These are phyloP conservation scores for Philopotamus ludificatus DNA, from an alignment of 1,140 invertebrate genomes.

Conservation along the genomic window DNA sequence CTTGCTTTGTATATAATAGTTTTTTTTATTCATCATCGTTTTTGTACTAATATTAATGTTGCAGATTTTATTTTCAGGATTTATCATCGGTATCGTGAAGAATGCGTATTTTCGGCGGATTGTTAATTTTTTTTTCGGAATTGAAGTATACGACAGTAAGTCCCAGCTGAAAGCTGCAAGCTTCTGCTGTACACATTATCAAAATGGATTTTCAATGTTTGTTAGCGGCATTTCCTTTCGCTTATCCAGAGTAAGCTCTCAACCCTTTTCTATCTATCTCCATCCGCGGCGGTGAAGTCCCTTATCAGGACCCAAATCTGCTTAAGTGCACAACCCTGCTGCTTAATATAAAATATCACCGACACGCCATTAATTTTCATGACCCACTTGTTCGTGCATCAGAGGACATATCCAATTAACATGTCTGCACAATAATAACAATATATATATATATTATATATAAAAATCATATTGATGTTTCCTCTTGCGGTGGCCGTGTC, in stretches of 20 bases:
- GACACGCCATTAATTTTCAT: not conserved
- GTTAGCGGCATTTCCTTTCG: constrained; percentile 16
- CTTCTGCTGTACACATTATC: constrained; percentile 14
- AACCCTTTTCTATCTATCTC: constrained; percentile 14
- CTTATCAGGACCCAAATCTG: not conserved
- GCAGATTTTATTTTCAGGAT: not conserved
- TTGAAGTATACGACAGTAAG: too few relatives aligned
- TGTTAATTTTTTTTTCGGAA: too few relatives aligned
- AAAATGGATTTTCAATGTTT: constrained; percentile 32
- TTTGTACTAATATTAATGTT: not conserved
- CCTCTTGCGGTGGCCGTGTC: not conserved
- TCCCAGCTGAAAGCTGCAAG: constrained; percentile 9
- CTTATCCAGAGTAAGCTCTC: constrained; percentile 12
- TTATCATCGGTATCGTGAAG: not conserved
- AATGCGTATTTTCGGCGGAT: not conserved
- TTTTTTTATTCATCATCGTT: not conserved
- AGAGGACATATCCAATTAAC: too few relatives aligned
- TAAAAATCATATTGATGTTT: too few relatives aligned
- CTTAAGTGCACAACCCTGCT: not conserved
- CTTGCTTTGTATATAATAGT: not conserved
- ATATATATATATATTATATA: too few relatives aligned
- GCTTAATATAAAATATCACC: not conserved
- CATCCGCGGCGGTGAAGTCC: not conserved
- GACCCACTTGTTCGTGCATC: not conserved
- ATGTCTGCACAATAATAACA: too few relatives aligned